A percentile compares a stretch with the other conserved stretches of the same genome.
Conservation (phyloP, 30 jellyfish, hydroid and myxozoan genomes). For the Aurelia sp. region DNA sequence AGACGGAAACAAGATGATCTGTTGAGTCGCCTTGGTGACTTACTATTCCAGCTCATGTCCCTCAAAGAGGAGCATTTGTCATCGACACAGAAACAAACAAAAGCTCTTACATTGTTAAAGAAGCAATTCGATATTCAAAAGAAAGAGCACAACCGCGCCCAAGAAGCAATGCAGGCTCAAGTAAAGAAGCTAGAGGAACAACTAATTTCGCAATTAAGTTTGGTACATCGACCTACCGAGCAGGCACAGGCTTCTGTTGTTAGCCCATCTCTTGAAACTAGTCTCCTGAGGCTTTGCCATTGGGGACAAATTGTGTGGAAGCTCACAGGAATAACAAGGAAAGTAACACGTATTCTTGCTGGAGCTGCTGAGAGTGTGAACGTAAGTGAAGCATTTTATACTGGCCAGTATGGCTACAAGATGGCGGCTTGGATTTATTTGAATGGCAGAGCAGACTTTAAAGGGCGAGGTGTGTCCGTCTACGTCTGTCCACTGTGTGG, state of each 20-base stretch:
- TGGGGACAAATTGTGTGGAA: constrained; percentile 85
- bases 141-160: constrained; percentile 78
- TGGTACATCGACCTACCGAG: neutral
- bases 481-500: constrained; percentile 92
- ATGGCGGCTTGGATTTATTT: constrained; percentile 94
- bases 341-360: constrained; percentile 74
- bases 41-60: constrained; percentile 79
- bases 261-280: neutral
- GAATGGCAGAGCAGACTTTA: constrained; percentile 88
- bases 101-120: constrained; percentile 80
- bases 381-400: constrained; percentile 77
- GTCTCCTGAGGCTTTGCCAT: too few species aligned
- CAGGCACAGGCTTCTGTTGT: neutral
- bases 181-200: constrained; percentile 71
- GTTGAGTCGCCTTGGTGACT: constrained; percentile 76
- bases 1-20: constrained; percentile 81
- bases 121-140: constrained; percentile 80
- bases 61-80: constrained; percentile 87
- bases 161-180: constrained; percentile 63
- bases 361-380: constrained; percentile 82
- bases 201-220: constrained; percentile 5
- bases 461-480: constrained; percentile 82
- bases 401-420: constrained; percentile 84
- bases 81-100: constrained; percentile 86
- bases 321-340: constrained; percentile 75